Percentiles rank a stretch among this genome's conserved stretches.
Conservation (phyloP, 2,888 invertebrate genomes). For the Podotricha telesiphe region DNA sequence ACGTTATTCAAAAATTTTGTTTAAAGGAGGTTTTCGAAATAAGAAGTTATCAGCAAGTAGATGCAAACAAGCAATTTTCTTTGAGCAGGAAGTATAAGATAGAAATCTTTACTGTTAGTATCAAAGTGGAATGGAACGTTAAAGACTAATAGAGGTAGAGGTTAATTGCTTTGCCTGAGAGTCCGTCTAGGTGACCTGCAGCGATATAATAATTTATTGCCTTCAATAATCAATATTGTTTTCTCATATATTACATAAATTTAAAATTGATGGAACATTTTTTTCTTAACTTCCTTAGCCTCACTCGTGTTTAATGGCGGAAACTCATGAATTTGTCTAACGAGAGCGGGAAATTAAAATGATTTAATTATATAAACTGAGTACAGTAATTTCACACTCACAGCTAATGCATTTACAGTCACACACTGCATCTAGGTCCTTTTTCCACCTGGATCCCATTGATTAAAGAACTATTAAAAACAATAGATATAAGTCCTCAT, state of each 20-base stretch:
- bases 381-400: too few relatives aligned
- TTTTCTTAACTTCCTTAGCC: too few relatives aligned
- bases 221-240: neutral
- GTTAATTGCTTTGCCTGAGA: constrained; percentile 25
- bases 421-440: too few relatives aligned
- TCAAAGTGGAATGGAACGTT: constrained; percentile 2
- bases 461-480: too few relatives aligned
- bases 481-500: too few relatives aligned
- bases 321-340: too few relatives aligned
- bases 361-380: too few relatives aligned
- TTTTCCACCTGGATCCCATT: too few relatives aligned
- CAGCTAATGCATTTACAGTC: too few relatives aligned
- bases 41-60: neutral
- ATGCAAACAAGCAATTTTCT: constrained; percentile 3
- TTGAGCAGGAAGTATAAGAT: neutral
- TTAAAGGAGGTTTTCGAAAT: neutral
- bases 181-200: constrained; percentile 19
- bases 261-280: too few relatives aligned
- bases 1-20: neutral
- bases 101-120: constrained; percentile 6
- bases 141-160: constrained; percentile 18
- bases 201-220: constrained; percentile 12
- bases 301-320: too few relatives aligned
- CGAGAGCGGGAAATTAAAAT: too few relatives aligned
- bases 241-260: neutral